Conservation (phyloP, 1,140 invertebrate genomes). For the Pentalonia nigronervosa region DNA sequence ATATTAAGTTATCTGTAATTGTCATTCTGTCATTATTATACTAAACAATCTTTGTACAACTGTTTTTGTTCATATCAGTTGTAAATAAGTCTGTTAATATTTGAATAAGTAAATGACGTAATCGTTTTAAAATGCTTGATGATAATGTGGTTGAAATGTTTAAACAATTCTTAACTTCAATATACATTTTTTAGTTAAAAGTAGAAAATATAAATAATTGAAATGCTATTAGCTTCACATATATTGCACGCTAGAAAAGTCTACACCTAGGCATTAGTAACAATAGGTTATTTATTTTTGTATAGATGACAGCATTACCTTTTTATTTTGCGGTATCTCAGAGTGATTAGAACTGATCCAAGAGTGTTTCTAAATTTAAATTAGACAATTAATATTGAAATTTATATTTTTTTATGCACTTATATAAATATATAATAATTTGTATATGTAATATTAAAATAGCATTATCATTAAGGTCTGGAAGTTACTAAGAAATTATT, state of each 20-base stretch:
- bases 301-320: background rate
- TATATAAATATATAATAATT: background rate
- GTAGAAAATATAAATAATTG: background rate
- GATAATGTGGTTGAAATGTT: background rate
- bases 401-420: background rate
- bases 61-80: background rate
- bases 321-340: background rate
- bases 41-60: constrained; percentile 33
- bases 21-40: background rate
- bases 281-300: background rate
- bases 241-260: background rate
- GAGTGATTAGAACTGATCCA: background rate
- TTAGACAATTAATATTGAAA: background rate
- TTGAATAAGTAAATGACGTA: background rate
- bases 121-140: background rate
- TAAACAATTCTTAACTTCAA: background rate
- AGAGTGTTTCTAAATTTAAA: background rate
- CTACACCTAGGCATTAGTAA: background rate
- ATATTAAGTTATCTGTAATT: background rate
- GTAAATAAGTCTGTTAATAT: constrained; percentile 17
- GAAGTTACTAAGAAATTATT: background rate
- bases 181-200: background rate
- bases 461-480: background rate
- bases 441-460: background rate
- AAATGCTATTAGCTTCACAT: background rate